Evolutionary conservation across 2,797 vertebrate genomes (phyloP).

Genomic region (Microctenopoma stevenorrisi): DNA sequence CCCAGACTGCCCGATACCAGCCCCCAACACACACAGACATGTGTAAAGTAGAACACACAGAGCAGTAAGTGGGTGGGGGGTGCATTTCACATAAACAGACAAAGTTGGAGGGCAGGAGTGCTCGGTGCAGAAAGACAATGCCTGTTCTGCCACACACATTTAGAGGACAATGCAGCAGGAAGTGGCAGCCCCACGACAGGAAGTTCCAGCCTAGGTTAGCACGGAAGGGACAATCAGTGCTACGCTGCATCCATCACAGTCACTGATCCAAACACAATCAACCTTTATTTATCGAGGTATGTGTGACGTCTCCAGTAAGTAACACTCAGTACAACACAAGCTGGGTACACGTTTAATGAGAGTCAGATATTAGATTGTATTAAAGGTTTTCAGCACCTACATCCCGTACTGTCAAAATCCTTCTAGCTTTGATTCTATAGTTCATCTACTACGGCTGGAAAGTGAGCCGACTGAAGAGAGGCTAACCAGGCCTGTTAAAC

Average conservation of each 20-base stretch:
- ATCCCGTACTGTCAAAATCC: too few relatives aligned
- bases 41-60: neutral
- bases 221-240: conserved; percentile 22
- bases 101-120: conserved; percentile 28
- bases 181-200: conserved; percentile 64
- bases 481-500: conserved; percentile 36
- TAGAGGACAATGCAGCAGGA: conserved; percentile 60
- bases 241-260: conserved; percentile 28
- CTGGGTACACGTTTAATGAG: too few relatives aligned
- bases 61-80: neutral
- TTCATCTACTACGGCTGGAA: neutral
- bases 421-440: too few relatives aligned
- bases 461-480: neutral
- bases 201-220: conserved; percentile 51
- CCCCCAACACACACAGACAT: conserved; percentile 33
- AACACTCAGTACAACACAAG: too few relatives aligned
- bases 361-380: too few relatives aligned
- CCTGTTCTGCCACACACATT: conserved; percentile 1
- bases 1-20: conserved; percentile 41
- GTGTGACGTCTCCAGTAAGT: too few relatives aligned
- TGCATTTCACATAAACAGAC: conserved; percentile 57
- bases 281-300: too few relatives aligned
- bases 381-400: too few relatives aligned
- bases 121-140: conserved; percentile 37
- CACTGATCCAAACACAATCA: neutral